Conservation (phyloP, 1,140 invertebrate genomes). For the Armadillidium nasatum region DNA sequence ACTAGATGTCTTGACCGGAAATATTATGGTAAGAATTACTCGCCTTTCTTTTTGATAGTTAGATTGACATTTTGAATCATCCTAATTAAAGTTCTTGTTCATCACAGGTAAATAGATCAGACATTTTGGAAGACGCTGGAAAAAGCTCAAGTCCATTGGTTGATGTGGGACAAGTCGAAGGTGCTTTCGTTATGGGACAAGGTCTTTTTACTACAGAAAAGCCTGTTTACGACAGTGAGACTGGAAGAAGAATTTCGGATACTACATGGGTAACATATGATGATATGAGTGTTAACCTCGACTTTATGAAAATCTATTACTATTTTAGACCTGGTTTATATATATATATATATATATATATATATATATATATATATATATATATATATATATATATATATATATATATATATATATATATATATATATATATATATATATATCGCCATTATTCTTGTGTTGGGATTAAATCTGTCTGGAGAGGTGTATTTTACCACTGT, state of each 20-base stretch:
- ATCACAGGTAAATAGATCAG: constrained; percentile 58
- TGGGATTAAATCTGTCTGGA: too few species aligned
- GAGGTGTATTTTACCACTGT: too few species aligned
- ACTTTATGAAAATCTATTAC: too few species aligned
- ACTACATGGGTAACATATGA: constrained; percentile 64
- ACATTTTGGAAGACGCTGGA: constrained; percentile 71
- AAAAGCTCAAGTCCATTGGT: constrained; percentile 68
- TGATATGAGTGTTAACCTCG: neutral
- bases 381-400: too few species aligned
- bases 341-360: too few species aligned
- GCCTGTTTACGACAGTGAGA: constrained; percentile 60
- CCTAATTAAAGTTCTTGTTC: constrained; percentile 58
- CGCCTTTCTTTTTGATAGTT: neutral
- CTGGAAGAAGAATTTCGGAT: constrained; percentile 65
- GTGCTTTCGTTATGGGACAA: constrained; percentile 78
- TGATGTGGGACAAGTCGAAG: constrained; percentile 83
- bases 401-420: too few species aligned
- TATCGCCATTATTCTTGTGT: too few species aligned
- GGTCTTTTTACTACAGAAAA: constrained; percentile 75
- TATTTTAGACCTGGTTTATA: too few species aligned
- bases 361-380: too few species aligned
- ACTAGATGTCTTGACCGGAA: constrained; percentile 70
- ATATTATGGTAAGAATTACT: constrained; percentile 44
- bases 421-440: too few species aligned
- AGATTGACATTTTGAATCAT: constrained; percentile 50